Percentiles rank a stretch among this genome's conserved stretches.
Conservation (phyloP, 2,797 vertebrate genomes). For the Nannoperca australis region DNA sequence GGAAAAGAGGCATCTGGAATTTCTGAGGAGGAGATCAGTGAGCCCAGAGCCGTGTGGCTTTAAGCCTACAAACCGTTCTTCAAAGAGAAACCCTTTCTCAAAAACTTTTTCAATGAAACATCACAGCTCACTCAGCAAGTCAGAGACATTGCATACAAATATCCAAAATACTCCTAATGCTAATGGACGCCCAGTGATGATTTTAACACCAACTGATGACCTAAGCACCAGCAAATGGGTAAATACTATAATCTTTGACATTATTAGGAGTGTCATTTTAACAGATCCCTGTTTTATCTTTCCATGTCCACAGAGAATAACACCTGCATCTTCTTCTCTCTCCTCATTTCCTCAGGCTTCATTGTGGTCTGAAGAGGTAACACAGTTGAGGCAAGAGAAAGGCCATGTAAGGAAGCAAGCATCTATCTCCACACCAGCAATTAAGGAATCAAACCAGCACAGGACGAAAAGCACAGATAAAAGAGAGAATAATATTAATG, state of each 20-base stretch:
- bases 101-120: conserved; percentile 31
- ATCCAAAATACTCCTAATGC: conserved; percentile 21
- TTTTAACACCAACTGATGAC: conserved; percentile 50
- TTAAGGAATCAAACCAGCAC: conserved; percentile 41
- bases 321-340: not conserved
- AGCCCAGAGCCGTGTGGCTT: conserved; percentile 58
- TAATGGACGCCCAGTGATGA: conserved; percentile 60
- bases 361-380: conserved; percentile 58
- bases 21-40: conserved; percentile 81
- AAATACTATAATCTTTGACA: conserved; percentile 13
- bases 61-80: conserved; percentile 38
- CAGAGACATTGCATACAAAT: conserved; percentile 42
- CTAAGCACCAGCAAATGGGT: conserved; percentile 77
- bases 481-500: conserved; percentile 39
- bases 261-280: not conserved
- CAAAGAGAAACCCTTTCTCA: conserved; percentile 29
- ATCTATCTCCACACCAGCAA: conserved; percentile 30
- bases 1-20: conserved; percentile 84
- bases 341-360: conserved; percentile 57
- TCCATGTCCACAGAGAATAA: not conserved
- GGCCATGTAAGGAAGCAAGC: conserved; percentile 31
- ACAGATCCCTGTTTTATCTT: not conserved
- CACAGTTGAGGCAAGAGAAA: conserved; percentile 45
- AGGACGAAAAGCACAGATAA: conserved; percentile 30
- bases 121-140: conserved; percentile 27